Conservation (phyloP, 1,140 invertebrate species). For the Hypsibius dujardini region DNA sequence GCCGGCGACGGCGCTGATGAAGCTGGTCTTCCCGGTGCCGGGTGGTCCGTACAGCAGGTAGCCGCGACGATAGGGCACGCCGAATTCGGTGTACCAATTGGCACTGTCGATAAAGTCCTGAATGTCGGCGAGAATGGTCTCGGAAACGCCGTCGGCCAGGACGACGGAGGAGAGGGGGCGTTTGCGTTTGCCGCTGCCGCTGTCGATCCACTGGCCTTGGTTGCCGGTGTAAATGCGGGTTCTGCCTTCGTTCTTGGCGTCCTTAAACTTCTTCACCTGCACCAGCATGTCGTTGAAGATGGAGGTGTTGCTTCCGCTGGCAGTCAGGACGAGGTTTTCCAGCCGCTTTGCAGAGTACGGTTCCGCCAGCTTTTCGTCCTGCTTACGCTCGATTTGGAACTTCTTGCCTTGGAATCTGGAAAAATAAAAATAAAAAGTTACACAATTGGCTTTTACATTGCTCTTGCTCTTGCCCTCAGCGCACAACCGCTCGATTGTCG, state of each 20-base stretch:
- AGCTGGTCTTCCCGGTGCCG: slow-evolving; percentile 98
- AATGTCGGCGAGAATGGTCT: slow-evolving; percentile 34
- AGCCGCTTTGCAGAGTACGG: not conserved
- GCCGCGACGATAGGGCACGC: slow-evolving; percentile 30
- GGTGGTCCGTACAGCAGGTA: slow-evolving; percentile 94
- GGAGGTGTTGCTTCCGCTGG: slow-evolving; percentile 29
- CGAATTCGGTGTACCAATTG: slow-evolving; percentile 35
- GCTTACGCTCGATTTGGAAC: not conserved
- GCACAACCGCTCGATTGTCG: too few relatives aligned
- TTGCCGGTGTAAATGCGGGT: slow-evolving; percentile 37
- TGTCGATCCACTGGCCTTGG: slow-evolving; percentile 32
- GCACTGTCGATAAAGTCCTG: slow-evolving; percentile 35
- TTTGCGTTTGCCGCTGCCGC: slow-evolving; percentile 36
- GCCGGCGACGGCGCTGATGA: slow-evolving; percentile 77
- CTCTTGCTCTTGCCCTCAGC: too few relatives aligned
- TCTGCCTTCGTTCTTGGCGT: slow-evolving; percentile 31
- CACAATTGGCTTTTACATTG: too few relatives aligned
- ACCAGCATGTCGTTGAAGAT: slow-evolving; percentile 33
- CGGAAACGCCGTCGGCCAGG: slow-evolving; percentile 33
- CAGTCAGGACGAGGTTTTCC: slow-evolving; percentile 20
- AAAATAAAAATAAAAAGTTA: too few relatives aligned
- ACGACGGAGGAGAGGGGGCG: slow-evolving; percentile 37
- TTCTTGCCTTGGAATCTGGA: slow-evolving; percentile 9
- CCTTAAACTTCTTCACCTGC: slow-evolving; percentile 30
- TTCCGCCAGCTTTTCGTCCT: not conserved